These are phyloP conservation scores for Drosophila affinis DNA, from an alignment of 2,888 invertebrate species.

Conservation along the genomic window DNA sequence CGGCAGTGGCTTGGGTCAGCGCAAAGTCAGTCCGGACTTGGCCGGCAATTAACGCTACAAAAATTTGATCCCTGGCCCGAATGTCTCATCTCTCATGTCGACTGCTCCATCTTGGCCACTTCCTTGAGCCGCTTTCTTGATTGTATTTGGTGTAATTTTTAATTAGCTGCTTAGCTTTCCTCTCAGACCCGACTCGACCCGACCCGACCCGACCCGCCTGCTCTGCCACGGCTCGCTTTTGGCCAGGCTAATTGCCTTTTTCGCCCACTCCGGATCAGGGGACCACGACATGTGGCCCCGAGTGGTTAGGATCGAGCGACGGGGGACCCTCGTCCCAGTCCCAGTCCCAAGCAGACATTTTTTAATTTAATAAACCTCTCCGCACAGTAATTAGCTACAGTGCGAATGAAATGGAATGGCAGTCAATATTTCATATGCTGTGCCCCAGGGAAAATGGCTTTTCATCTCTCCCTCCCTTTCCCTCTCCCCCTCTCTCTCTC, in stretches of 20 bases:
- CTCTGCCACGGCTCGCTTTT: slow-evolving; percentile 2
- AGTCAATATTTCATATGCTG: slow-evolving; percentile 30
- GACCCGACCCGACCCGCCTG: neutral
- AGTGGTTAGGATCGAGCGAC: neutral
- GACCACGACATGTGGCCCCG: slow-evolving; percentile 11
- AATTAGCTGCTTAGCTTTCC: slow-evolving; percentile 44
- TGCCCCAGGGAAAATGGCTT: slow-evolving; percentile 14
- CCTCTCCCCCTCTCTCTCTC: no score
- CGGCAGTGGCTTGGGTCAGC: neutral
- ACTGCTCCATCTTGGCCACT: neutral
- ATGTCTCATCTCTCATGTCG: neutral
- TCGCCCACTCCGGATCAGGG: slow-evolving; percentile 9
- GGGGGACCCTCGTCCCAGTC: neutral
- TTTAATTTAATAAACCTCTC: slow-evolving; percentile 30
- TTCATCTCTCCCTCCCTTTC: neutral
- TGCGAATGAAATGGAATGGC: neutral
- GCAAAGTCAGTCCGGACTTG: slow-evolving; percentile 11
- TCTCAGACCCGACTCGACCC: neutral
- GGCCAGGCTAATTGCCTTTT: slow-evolving; percentile 32
- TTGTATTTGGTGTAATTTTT: slow-evolving; percentile 48
- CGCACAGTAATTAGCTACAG: slow-evolving; percentile 21
- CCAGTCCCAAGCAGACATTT: slow-evolving; percentile 4
- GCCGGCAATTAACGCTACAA: slow-evolving; percentile 38
- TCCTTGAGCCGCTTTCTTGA: slow-evolving; percentile 8
- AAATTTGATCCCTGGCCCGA: slow-evolving; percentile 23